Evolutionary conservation across 2,797 vertebrate genomes (phyloP), one percentile per base, ranked within the genome.

Genomic region (Forpus xanthops): DNA sequence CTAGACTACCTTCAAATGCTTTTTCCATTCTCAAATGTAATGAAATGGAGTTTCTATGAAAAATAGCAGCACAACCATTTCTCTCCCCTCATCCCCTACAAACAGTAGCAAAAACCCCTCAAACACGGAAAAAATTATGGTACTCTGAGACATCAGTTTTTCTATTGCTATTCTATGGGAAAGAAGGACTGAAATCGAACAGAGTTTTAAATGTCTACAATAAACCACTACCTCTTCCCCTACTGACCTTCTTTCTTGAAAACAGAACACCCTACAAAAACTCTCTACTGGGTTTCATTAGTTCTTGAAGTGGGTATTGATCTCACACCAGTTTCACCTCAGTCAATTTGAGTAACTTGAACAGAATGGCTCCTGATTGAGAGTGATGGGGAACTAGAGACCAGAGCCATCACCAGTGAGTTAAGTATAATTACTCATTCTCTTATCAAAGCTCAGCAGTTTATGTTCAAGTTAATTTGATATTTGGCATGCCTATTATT

Each of bases 111-210:
- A 66, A 41, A 33, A 25, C 10, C 42, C 52, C 50, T 35, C 67
- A 87, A 96, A 86, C 7, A 3, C n/a, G 27, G 90, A 42, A 65
- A 85, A 96, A 50, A 3, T 2, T 5, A 3, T 49, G n/a, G 8
- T 44, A 12, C 16, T 42, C 11, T 74, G 30, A 95, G 45, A 60
- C 18, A 73, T 68, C 30, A 52, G 0, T 55, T 77, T 87, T 94
- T 91, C 45, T 45, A 1, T 35, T 80, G 68, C 15, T 83, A 11
- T 33, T 96, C 95, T n/a, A n/a, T 73, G 35, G 37, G 18, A 83
- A 85, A 91, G 49, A 41, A 55, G 45, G 44, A 41, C 37, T 88
- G 82, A 94, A 91, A 68, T 93, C 47, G 33, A 96, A 87, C 73
- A 84, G 75, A 74, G 45, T 60, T 87, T 72, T 45, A 85, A 87